phyloP scores from a whole-genome alignment of 2,113 vertebrate genomes.

The Perccottus glenii region DNA sequence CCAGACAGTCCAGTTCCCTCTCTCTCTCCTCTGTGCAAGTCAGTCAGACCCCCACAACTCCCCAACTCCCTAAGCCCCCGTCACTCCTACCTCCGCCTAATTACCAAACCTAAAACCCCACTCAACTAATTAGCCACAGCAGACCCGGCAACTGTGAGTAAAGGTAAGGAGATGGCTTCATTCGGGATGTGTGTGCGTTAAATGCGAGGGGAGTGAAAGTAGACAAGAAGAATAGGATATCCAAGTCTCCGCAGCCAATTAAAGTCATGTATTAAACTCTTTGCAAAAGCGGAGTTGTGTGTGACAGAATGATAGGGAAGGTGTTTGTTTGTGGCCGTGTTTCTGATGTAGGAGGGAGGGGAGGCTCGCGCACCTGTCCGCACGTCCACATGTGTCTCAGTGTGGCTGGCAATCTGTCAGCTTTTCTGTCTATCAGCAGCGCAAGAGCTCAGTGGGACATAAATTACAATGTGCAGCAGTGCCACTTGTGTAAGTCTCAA shows the following conservation, averaged over 20 bases:
- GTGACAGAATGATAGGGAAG: conserved; percentile 63
- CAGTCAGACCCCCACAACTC: conserved; percentile 74
- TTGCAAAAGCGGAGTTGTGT: conserved; percentile 62
- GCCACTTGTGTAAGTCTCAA: conserved; percentile 73
- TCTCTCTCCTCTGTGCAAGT: conserved; percentile 49
- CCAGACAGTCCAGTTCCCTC: conserved; percentile 70
- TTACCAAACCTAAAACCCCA: conserved; percentile 85
- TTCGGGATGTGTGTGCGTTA: conserved; percentile 57
- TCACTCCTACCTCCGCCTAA: conserved; percentile 74
- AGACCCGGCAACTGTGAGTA: conserved; percentile 88
- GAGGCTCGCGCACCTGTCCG: conserved; percentile 5
- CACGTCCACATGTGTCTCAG: conserved; percentile 59
- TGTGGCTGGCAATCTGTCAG: conserved; percentile 67
- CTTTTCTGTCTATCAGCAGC: conserved; percentile 65
- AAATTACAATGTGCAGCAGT: conserved; percentile 75
- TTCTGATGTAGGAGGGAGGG: conserved; percentile 18
- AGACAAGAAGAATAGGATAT: conserved; percentile 68
- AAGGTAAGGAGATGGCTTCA: conserved; percentile 89
- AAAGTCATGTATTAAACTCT: conserved; percentile 76
- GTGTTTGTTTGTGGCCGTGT: conserved; percentile 57
- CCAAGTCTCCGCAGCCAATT: conserved; percentile 71
- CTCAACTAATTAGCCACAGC: conserved; percentile 90
- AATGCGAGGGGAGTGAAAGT: conserved; percentile 46
- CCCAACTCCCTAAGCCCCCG: conserved; percentile 72
- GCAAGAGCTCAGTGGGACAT: conserved; percentile 70